Evolutionary conservation across 2,113 vertebrate genomes (phyloP), one percentile per base, ranked within the genome.

Genomic region (Paracanthobrama guichenoti): DNA sequence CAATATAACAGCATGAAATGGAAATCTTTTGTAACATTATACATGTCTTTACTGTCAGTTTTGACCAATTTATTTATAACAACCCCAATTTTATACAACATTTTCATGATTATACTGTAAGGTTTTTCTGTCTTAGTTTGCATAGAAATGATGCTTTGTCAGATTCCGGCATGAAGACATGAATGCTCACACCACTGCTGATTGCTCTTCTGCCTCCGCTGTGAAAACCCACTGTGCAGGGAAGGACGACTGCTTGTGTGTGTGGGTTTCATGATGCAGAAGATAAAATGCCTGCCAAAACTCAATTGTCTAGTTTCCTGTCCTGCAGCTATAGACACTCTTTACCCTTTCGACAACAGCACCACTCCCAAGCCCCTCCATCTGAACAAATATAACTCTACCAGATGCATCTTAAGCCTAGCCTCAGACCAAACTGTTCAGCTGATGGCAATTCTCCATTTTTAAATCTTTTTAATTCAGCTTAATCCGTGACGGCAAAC

Each of bases 201-300:
- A 85, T 88, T 88, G 84, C 84, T 76, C 67, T 46, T 80, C 76
- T 80, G 81, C 60, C 44, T 62, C 69, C 16, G 60, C 84, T 83
- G 79, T 85, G 83, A 74, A 81, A 74, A 22, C 86, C 80, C 72
- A 77, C 86, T 85, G 86, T 82, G 75, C 74, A 74, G 35, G 75
- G 85, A 74, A 74, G 81, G 66, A 82, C 42, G 48, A 71, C 53
- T 75, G 55, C 74, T n/a, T 85, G 66, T 62, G 64, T 79, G 66
- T 31, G 72, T 64, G n/a, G 48, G 60, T 24, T 76, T 60, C 69
- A 69, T 79, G n/a, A 71, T 84, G 31, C 71, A 67, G 46, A 81
- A 87, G 55, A 22, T 66, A 35, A 84, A 80, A 80, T 80, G 78
- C 35, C n/a, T 64, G 31, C 75, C 77, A 67, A n/a, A 76, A 76